Percentiles rank a stretch among this genome's conserved stretches.
Evolutionary conservation across 2,797 vertebrate species (phyloP).

Genomic region (Podarcis siculus): DNA sequence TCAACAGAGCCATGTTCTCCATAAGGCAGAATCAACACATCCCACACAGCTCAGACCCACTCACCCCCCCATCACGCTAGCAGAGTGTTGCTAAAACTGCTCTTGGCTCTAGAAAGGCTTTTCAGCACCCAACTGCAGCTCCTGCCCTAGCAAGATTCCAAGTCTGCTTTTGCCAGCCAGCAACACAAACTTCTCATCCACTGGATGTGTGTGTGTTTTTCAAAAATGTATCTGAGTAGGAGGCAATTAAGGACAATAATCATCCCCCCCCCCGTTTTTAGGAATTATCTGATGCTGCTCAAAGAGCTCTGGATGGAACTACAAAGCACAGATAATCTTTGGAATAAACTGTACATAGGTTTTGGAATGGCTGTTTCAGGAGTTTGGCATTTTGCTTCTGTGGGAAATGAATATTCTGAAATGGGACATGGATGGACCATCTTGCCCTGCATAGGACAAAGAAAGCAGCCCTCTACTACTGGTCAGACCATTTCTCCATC

Average conservation of each 20-base stretch:
- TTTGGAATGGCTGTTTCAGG: not conserved
- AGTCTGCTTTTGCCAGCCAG: not conserved
- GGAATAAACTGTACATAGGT: not conserved
- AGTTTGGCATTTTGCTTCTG: not conserved
- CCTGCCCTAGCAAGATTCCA: not conserved
- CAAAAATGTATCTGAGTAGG: not conserved
- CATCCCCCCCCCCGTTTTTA: too few species aligned
- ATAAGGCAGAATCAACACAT: not conserved
- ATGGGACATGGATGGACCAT: not conserved
- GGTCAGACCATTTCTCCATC: too few species aligned
- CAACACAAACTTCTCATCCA: not conserved
- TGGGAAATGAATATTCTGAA: not conserved
- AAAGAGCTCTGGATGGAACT: not conserved
- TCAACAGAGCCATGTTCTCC: not conserved
- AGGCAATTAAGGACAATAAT: not conserved
- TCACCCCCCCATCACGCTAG: not conserved
- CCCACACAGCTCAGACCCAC: not conserved
- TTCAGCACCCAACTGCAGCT: not conserved
- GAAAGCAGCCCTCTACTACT: too few species aligned
- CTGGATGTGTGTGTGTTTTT: not conserved
- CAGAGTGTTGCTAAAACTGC: not conserved
- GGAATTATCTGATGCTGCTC: not conserved
- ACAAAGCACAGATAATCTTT: not conserved
- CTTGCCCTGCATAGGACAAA: not conserved
- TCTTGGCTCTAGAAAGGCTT: not conserved